These are phyloP conservation scores for Periophthalmus magnuspinnatus DNA, from an alignment of 2,797 vertebrate species.

Conservation along the genomic window DNA sequence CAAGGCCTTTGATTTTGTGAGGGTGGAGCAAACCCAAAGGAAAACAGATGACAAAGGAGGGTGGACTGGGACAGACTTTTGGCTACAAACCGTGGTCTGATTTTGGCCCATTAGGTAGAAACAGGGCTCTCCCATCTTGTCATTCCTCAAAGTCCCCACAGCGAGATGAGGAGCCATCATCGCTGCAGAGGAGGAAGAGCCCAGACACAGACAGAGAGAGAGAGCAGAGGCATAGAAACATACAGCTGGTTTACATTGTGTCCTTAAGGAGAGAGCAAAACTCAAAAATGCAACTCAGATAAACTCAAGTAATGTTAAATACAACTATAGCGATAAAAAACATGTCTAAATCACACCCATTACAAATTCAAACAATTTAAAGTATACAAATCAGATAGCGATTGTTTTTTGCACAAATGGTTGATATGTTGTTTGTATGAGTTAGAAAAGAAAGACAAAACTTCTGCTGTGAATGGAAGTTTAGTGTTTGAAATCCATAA, in stretches of 20 bases:
- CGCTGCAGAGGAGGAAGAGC: constrained; percentile 94
- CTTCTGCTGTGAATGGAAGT: neutral
- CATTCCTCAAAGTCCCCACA: constrained; percentile 99
- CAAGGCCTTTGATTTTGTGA: constrained; percentile 41
- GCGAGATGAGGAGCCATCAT: constrained; percentile 99
- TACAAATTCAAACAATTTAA: neutral
- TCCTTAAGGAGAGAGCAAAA: constrained; percentile 42
- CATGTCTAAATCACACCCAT: neutral
- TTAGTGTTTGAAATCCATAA: constrained; percentile 3
- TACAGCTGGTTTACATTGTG: constrained; percentile 69
- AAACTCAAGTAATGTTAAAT: neutral
- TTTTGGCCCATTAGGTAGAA: constrained; percentile 99
- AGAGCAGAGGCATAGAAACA: constrained; percentile 67
- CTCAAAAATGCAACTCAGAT: constrained; percentile 19
- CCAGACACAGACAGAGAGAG: constrained; percentile 78
- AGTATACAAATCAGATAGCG: neutral
- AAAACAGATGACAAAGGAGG: constrained; percentile 38
- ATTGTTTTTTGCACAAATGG: neutral
- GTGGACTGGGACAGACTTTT: constrained; percentile 77
- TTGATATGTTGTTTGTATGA: neutral
- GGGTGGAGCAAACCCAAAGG: constrained; percentile 42
- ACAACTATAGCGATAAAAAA: neutral
- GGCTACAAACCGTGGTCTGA: constrained; percentile 99
- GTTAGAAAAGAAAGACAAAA: neutral
- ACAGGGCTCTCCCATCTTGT: constrained; percentile 99